Evolutionary conservation across 2,797 vertebrate species (phyloP), one percentile per base, ranked within the genome.

Genomic region (Potorous gilbertii): DNA sequence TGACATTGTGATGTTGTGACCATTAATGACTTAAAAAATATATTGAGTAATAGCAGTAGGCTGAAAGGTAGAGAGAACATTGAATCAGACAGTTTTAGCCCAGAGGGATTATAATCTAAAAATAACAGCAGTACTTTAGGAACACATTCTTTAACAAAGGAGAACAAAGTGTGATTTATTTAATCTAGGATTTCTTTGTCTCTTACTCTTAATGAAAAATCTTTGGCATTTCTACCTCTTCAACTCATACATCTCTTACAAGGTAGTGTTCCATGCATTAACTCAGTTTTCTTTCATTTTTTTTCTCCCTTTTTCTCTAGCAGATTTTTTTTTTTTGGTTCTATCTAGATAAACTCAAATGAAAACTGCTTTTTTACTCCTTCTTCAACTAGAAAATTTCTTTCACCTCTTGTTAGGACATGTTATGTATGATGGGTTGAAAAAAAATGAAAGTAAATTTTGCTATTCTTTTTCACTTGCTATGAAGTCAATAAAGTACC

Each of bases 51-150:
- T 54, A 40, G 16, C 1, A 46, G 40, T n/a, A 81, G 29, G 8
- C 59, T 31, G 4, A 27, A 28, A 46, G 11, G 92, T 93, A 56
- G 27, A 52, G 74, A 56, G 56, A 93, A 52, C 27, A 56, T 21
- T 66, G 96, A 92, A 50, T 95, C 62, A 94, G 57, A 55, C 14
- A 0, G 27, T 14, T 29, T 4, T 52, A 3, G 55, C 31, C 92
- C 92, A 3, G 4, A 31, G 66, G 89, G 55, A 24, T 81, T 40
- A 34, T 27, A 90, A 55, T 90, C 94, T 97, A 95, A 97, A 97
- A 94, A 94, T 93, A 96, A 24, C 54, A 13, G 34, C 10, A 0
- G 4, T 31, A 28, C 18, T 55, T 81, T 40, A 13, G 40, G 10
- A 95, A 29, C 50, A 62, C 95, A 91, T 91, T 95, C 28, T 54